Conservation (phyloP, 1,140 invertebrate species). For the Aphaenogaster ashmeadi region DNA sequence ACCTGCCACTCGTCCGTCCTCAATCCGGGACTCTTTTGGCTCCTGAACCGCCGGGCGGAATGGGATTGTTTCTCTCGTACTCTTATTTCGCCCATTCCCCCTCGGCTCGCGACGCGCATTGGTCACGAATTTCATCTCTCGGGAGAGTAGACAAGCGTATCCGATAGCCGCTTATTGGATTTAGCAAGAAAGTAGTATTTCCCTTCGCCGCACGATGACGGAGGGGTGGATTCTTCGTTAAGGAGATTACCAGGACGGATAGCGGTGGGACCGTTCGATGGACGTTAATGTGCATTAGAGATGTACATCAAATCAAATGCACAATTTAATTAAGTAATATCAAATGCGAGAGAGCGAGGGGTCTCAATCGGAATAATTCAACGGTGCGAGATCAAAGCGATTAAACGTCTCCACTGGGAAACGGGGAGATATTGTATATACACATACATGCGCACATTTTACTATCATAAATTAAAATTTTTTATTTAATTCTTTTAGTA, state of each 20-base stretch:
- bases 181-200: constrained; percentile 55
- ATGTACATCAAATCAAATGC: constrained; percentile 65
- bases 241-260: constrained; percentile 71
- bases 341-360: constrained; percentile 5
- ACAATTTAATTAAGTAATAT: constrained; percentile 59
- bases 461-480: neutral
- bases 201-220: constrained; percentile 23
- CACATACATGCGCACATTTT: neutral
- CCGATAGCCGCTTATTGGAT: constrained; percentile 78
- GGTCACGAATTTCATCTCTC: constrained; percentile 77
- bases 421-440: too few relatives aligned
- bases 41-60: constrained; percentile 25
- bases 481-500: neutral
- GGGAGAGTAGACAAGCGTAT: constrained; percentile 77
- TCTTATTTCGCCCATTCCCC: constrained; percentile 27
- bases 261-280: constrained; percentile 42
- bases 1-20: constrained; percentile 74
- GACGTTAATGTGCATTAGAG: constrained; percentile 56
- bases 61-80: constrained; percentile 65
- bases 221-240: constrained; percentile 73
- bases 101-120: neutral
- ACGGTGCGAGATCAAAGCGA: constrained; percentile 32
- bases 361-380: constrained; percentile 33
- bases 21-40: constrained; percentile 59
- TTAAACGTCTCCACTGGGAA: too few relatives aligned